Evolutionary conservation across 2,888 invertebrate genomes (phyloP).

Genomic region (Tinea semifulvella): DNA sequence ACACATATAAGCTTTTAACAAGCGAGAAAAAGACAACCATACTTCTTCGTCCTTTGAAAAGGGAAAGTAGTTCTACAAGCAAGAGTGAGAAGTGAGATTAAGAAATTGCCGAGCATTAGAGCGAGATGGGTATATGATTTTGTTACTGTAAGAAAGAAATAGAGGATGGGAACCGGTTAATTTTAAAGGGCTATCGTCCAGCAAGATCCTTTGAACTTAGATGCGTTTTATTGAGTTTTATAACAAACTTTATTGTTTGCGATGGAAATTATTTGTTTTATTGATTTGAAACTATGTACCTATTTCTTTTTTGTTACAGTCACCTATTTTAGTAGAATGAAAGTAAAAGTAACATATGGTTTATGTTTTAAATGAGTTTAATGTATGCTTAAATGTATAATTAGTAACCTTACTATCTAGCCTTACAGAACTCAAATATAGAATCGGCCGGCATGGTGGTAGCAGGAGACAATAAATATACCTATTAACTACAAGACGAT

Average conservation of each 20-base stretch:
- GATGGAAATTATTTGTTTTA: background rate
- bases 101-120: constrained; percentile 55
- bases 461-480: no score
- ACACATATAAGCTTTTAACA: constrained; percentile 20
- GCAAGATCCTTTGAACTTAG: constrained; percentile 11
- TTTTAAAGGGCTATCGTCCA: constrained; percentile 58
- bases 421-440: no score
- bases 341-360: no score
- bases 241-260: constrained; percentile 25
- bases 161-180: constrained; percentile 53
- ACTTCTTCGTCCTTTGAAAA: constrained; percentile 64
- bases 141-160: constrained; percentile 25
- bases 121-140: constrained; percentile 28
- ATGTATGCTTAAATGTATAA: no score
- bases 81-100: constrained; percentile 62
- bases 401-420: no score
- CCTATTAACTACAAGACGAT: no score
- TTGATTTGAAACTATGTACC: background rate
- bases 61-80: constrained; percentile 59
- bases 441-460: no score
- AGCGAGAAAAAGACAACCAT: constrained; percentile 26
- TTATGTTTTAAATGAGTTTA: no score
- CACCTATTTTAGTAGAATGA: no score
- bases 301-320: no score
- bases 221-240: constrained; percentile 12